Evolutionary conservation across 2,113 vertebrate genomes (phyloP).

Genomic region (Rhinolophus ferrumequinum): DNA sequence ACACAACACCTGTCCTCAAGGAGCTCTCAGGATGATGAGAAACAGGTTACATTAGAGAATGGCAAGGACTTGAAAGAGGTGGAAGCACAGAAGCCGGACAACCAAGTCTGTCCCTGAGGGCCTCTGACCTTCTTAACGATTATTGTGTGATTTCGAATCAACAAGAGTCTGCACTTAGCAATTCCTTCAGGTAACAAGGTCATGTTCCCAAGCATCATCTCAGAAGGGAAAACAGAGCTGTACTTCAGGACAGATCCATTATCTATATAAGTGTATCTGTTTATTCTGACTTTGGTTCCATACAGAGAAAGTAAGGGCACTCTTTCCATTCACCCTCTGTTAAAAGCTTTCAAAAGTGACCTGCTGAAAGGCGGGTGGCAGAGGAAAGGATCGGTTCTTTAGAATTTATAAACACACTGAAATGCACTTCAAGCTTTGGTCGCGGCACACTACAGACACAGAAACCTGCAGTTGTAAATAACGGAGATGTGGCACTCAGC

Average conservation of each 20-base stretch:
- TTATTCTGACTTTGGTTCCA: background rate
- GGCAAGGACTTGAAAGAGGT: background rate
- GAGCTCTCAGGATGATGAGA: background rate
- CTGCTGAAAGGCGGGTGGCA: background rate
- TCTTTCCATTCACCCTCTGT: background rate
- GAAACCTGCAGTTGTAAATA: slow-evolving; percentile 27
- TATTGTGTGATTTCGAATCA: background rate
- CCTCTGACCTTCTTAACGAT: background rate
- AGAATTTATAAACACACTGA: background rate
- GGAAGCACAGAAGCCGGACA: rapidly evolving
- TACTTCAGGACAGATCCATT: background rate
- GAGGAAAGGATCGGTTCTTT: background rate
- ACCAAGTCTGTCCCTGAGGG: rapidly evolving
- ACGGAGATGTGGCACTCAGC: background rate
- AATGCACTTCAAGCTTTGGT: background rate
- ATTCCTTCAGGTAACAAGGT: background rate
- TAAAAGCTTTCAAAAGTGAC: slow-evolving; percentile 66
- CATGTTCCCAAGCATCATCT: background rate
- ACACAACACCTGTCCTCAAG: background rate
- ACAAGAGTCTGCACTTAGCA: background rate
- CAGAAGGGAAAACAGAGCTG: background rate
- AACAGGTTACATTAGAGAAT: background rate
- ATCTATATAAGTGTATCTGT: background rate
- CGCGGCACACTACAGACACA: background rate
- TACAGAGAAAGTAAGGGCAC: background rate